Evolutionary conservation across 2,113 vertebrate genomes (phyloP).

Genomic region (Stigmatopora argus): DNA sequence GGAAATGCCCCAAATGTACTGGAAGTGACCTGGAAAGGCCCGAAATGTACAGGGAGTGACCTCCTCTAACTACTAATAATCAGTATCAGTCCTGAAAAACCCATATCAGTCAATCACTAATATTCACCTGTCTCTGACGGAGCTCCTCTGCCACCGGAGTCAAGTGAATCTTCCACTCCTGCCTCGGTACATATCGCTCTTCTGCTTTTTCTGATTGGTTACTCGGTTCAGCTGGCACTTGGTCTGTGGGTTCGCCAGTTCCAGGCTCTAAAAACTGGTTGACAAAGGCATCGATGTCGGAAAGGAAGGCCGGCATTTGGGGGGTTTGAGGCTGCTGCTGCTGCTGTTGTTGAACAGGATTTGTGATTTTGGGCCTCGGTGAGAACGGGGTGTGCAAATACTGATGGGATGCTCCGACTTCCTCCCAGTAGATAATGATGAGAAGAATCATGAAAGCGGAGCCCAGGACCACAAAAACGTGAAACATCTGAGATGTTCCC

Average conservation of each 20-base stretch:
- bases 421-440: conserved; percentile 97
- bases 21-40: too few species aligned
- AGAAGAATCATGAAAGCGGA: conserved; percentile 89
- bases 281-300: conserved; percentile 82
- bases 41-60: too few species aligned
- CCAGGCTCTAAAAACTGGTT: conserved; percentile 75
- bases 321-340: conserved; percentile 50
- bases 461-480: conserved; percentile 82
- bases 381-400: conserved; percentile 81
- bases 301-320: conserved; percentile 57
- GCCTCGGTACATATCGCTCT: conserved; percentile 81
- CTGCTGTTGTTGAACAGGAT: conserved; percentile 27
- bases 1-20: too few species aligned
- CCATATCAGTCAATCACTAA: too few species aligned
- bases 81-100: too few species aligned
- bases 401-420: conserved; percentile 82
- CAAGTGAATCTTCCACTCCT: conserved; percentile 84
- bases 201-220: conserved; percentile 70
- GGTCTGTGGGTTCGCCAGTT: conserved; percentile 72
- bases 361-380: conserved; percentile 67
- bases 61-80: too few species aligned
- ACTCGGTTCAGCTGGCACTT: conserved; percentile 41
- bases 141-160: conserved; percentile 70
- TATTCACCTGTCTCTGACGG: conserved; percentile 61
- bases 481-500: conserved; percentile 85